These are phyloP conservation scores for Hyperopisus bebe DNA, from an alignment of 2,113 vertebrate species.

Conservation along the genomic window DNA sequence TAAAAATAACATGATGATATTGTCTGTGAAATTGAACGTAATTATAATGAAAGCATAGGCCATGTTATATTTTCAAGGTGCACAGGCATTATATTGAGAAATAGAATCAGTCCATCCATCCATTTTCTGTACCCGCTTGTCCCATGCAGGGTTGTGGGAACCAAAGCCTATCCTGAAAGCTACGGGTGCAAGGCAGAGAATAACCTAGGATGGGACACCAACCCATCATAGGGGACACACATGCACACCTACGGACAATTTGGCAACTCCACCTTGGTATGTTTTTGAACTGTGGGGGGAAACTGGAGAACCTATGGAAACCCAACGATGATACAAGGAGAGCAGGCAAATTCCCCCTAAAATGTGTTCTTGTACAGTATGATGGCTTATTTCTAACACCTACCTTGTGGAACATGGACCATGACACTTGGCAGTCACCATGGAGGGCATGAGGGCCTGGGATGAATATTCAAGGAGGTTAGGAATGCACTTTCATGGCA, in stretches of 20 bases:
- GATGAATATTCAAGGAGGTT: conserved; percentile 21
- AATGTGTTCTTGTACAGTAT: neutral
- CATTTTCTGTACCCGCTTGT: neutral
- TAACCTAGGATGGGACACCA: neutral
- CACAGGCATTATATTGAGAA: neutral
- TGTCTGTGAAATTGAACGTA: neutral
- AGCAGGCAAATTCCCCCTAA: neutral
- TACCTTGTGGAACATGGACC: conserved; percentile 95
- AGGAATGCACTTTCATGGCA: neutral
- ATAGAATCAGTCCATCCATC: neutral
- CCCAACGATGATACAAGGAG: neutral
- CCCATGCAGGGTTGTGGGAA: neutral
- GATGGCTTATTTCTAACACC: neutral
- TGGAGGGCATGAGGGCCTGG: conserved; percentile 71
- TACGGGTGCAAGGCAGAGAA: neutral
- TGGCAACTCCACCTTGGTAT: neutral
- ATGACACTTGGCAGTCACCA: conserved; percentile 78
- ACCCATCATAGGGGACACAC: neutral
- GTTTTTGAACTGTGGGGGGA: neutral
- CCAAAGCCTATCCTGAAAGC: neutral
- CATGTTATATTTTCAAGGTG: neutral
- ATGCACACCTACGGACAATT: neutral
- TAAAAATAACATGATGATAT: neutral
- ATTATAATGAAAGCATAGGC: neutral
- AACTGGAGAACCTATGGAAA: neutral